phyloP scores from a whole-genome alignment of 2,797 vertebrate genomes.

The Erithacus rubecula region DNA sequence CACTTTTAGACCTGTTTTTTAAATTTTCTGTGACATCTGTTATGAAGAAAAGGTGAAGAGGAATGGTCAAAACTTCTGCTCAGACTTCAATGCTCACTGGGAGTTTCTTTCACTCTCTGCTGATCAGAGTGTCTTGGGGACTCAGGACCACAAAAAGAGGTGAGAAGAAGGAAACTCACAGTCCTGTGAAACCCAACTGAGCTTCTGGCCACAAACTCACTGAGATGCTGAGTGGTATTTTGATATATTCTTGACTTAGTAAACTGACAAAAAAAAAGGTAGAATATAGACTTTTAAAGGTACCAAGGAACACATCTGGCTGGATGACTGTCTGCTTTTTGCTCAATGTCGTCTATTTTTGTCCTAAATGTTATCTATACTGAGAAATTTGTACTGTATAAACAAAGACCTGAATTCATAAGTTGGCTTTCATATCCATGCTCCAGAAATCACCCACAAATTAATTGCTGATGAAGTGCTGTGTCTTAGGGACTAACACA shows the following conservation, averaged over 20 bases:
- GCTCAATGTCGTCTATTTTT: neutral
- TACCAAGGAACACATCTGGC: neutral
- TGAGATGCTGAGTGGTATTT: neutral
- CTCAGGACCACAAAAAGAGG: neutral
- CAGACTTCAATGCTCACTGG: neutral
- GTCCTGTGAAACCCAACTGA: neutral
- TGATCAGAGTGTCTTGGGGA: neutral
- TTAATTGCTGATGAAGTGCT: neutral
- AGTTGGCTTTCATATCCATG: neutral
- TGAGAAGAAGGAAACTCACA: neutral
- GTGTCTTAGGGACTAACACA: neutral
- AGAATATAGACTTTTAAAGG: neutral
- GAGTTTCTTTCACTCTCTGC: neutral
- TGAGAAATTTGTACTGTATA: neutral
- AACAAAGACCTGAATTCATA: neutral
- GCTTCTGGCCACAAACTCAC: neutral
- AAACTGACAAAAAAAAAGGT: neutral
- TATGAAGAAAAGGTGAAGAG: accelerated
- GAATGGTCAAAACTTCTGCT: neutral
- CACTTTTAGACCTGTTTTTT: neutral
- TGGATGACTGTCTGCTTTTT: neutral
- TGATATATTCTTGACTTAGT: neutral
- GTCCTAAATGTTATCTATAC: neutral
- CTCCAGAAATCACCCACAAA: neutral
- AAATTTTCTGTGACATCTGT: neutral